Conservation (phyloP, 2,797 vertebrate genomes). For the Chelmon rostratus region DNA sequence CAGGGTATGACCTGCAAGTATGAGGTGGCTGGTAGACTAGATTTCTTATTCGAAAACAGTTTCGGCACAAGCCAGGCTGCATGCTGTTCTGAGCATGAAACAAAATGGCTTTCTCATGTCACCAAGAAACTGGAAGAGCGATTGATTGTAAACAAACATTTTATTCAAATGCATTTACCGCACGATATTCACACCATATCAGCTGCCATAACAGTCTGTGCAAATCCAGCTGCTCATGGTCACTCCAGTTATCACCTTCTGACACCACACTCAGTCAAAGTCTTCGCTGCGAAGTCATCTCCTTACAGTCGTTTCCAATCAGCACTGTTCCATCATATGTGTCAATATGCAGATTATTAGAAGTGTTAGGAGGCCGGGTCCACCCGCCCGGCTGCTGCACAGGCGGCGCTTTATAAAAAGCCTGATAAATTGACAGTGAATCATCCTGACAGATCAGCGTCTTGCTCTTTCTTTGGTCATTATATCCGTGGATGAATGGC, state of each 20-base stretch:
- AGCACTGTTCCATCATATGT: conserved; percentile 36
- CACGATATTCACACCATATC: conserved; percentile 8
- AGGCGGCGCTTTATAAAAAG: conserved; percentile 59
- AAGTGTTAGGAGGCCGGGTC: conserved; percentile 32
- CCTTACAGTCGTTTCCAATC: conserved; percentile 46
- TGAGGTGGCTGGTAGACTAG: conserved; percentile 20
- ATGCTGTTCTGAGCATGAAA: conserved; percentile 14
- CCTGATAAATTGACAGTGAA: conserved; percentile 77
- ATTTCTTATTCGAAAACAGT: conserved; percentile 42
- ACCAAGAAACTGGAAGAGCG: conserved; percentile 24
- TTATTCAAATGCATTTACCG: conserved; percentile 14
- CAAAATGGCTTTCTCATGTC: not conserved
- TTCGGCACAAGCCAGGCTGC: conserved; percentile 17
- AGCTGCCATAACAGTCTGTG: conserved; percentile 16
- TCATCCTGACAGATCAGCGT: conserved; percentile 77
- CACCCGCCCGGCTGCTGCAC: conserved; percentile 32
- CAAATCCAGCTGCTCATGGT: conserved; percentile 5
- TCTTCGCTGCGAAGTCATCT: conserved; percentile 43
- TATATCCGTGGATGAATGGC: conserved; percentile 72
- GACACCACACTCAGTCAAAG: conserved; percentile 45
- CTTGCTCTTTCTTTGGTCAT: conserved; percentile 78
- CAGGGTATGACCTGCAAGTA: not conserved
- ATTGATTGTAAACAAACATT: conserved; percentile 21
- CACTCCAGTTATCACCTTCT: conserved; percentile 24
- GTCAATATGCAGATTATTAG: conserved; percentile 60